Base-by-base conservation (phyloP, 2,888 invertebrate species). In the Anodontia alba region DNA sequence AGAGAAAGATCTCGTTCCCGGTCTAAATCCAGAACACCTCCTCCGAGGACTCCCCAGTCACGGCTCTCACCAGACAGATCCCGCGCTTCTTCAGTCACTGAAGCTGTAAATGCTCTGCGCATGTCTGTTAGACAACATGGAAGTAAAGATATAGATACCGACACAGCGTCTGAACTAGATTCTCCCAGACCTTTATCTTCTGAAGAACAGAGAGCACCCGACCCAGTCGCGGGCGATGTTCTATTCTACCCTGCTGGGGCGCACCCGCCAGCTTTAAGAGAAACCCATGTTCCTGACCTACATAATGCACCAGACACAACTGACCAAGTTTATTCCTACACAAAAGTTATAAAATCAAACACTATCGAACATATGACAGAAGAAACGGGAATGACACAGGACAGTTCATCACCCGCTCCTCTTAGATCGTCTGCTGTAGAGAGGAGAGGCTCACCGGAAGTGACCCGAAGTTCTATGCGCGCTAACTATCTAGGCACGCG, bases 201-300 rank as follows among this genome's bases (percentile, higher is more conserved):
- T 15, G 57, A 29, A 29, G 73, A 68, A 68, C 78, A 75, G 3
- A 57, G 78, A 54, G 80, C 85, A 0, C 84, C 84, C 0, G 82
- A 82, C 12, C 85, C 85, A 2, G 80, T 77, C 17, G 82, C 80
- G 5, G 85, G 85, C 38, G 85, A 85, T 38, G 85, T 85, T 5
- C 49, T 85, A 68, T 85, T 85, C 72, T 80, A 57, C 46, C 85
- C 85, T 7, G 82, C 85, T 1, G 78, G 80, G 8, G 42, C 67
- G 20, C 46, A 66, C 3, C 54, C 72, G 36, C 54, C 72, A 54
- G 23, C 51, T 38, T 36, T 38, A 23, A 8, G 51, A 31, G 54
- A 31, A n/a, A 51, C n/a, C 17, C 72, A 72, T n/a, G 20, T 17
- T 12, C 54, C 73, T 8, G 10, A 15, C 31, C 26, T 10, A n/a